Base-by-base conservation (phyloP, 1,140 invertebrate species). In the Eueides isabella region DNA sequence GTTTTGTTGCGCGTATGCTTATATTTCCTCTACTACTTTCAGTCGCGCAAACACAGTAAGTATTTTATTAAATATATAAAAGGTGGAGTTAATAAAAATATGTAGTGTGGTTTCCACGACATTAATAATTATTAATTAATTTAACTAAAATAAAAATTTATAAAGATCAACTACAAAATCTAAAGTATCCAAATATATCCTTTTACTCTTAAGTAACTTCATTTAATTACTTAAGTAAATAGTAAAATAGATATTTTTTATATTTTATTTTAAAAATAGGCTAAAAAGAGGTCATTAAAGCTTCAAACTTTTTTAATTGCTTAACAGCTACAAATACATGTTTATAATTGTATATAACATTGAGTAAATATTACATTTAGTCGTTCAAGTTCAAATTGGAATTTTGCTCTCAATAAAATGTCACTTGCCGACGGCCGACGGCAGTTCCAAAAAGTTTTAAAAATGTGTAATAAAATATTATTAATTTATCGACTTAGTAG, bases 31-130 rank as follows among this genome's bases (percentile, higher is more conserved):
- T 88, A 11, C 61, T 89, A 30, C 67, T 88, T 41, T 81, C 82
- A 5, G 68, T 90, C 67, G 78, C 80, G 30, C 80, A 78, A 78
- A 83, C 84, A 76, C 86, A 88, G 91, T 92, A 75, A 91, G 91
- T 91, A 77, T 66, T 44, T 67, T 26, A 23, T 11, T 14, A 9
- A 12, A 3, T 23, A 4, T 12, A 26, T 12, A 26, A 19, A 55
- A 55, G 23, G 9, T 44, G 14, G 14, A 16, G 1, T 16, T 14
- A 5, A 16, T 38, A 38, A 38, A 16, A 38, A 38, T 38, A 38
- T 16, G 5, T 14, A 38, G 6, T 38, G n/a, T n/a, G n/a, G n/a
- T n/a, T n/a, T n/a, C n/a, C n/a, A n/a, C n/a, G n/a, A n/a, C n/a
- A n/a, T n/a, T n/a, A n/a, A n/a, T n/a, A n/a, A n/a, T n/a, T n/a